Base-by-base conservation (phyloP, 2,113 vertebrate genomes). In the Geococcyx californianus region DNA sequence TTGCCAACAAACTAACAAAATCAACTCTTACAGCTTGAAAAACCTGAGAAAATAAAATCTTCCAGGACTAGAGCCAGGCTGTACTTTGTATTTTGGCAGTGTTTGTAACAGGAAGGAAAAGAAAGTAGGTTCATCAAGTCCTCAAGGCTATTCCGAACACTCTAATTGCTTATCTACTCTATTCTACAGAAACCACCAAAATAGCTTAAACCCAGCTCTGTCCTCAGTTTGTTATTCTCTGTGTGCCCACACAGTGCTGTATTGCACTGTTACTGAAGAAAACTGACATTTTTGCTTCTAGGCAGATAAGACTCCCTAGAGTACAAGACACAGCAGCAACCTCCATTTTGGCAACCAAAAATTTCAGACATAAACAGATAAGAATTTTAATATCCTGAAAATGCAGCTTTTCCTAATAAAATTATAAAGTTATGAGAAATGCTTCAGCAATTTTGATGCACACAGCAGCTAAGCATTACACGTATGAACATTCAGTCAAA, bases 311-410 rank as follows among this genome's bases (percentile, higher is more conserved):
- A 28, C 52, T 97, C 85, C 87, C 93, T 52, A 47, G 74, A 62
- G 73, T 66, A 82, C 80, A 66, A 94, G 87, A 72, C 76, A 89
- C 83, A 76, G 91, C 82, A 90, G 56, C 87, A 90, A 75, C 56
- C 63, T 91, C 94, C 79, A 76, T 74, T 93, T 82, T 85, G 68
- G 66, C 26, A 84, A 90, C 70, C 36, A 96, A 83, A 94, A 95
- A 90, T 84, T 90, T 88, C 90, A 90, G 74, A 91, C 58, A 63
- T 52, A 80, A 56, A 73, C 74, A 93, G 93, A 95, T 93, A 45
- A 95, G 89, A 97, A 96, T 97, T 87, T 94, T 95, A 97, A 95
- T 75, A 77, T 51, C 66, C 93, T 82, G 80, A 77, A 96, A 97
- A 94, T 7, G 54, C 55, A 66, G 64, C 68, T 97, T 96, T 95